Conservation (phyloP, 2,113 vertebrate species). For the Spermophilus dauricus region DNA sequence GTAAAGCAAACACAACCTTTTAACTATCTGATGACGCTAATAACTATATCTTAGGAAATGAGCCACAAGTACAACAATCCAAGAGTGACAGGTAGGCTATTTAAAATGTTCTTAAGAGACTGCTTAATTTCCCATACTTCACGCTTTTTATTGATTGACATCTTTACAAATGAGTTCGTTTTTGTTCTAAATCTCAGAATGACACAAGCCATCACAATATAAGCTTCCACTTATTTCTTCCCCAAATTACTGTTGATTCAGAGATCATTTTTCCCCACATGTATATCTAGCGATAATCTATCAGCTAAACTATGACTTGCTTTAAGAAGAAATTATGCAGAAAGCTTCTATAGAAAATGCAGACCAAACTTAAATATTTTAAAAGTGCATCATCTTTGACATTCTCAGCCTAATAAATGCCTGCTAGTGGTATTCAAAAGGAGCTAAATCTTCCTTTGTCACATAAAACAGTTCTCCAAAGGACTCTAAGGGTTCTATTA, state of each 20-base stretch:
- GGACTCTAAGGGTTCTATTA: neutral
- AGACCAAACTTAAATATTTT: slow-evolving; percentile 29
- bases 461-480: neutral
- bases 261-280: neutral
- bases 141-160: slow-evolving; percentile 48
- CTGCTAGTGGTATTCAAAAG: neutral
- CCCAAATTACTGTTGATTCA: slow-evolving; percentile 57
- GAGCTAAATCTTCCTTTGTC: neutral
- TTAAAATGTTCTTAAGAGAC: slow-evolving; percentile 19
- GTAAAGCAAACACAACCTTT: slow-evolving; percentile 67
- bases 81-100: slow-evolving; percentile 57
- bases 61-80: neutral
- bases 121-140: slow-evolving; percentile 62
- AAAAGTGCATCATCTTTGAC: neutral
- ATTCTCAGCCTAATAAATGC: neutral
- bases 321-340: slow-evolving; percentile 21
- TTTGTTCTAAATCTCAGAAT: slow-evolving; percentile 61
- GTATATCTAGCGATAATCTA: neutral
- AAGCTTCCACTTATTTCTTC: slow-evolving; percentile 28
- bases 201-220: slow-evolving; percentile 58
- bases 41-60: slow-evolving; percentile 55
- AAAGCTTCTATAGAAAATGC: neutral
- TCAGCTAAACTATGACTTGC: neutral
- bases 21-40: slow-evolving; percentile 51
- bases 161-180: slow-evolving; percentile 56